Evolutionary conservation across 2,113 vertebrate genomes (phyloP).

Genomic region (Heterotilapia buettikoferi): DNA sequence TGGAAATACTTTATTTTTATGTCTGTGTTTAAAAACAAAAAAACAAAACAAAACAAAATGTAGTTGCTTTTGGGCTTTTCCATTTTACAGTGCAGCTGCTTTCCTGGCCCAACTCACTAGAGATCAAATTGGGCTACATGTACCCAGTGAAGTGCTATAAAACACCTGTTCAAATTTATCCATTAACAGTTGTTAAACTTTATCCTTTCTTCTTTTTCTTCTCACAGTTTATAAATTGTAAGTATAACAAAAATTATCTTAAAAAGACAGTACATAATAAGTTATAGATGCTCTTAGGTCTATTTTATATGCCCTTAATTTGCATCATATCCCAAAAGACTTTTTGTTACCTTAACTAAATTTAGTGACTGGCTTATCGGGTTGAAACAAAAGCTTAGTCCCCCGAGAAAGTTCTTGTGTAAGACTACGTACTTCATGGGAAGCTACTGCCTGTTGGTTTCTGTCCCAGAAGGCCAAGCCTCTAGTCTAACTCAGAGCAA

Average conservation of each 20-base stretch:
- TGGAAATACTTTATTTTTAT: no score
- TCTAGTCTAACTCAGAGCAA: background rate
- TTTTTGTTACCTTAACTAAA: background rate
- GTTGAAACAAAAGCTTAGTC: background rate
- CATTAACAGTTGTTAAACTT: background rate
- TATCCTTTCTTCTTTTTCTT: background rate
- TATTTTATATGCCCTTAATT: background rate
- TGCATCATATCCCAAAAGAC: background rate
- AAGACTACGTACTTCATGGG: background rate
- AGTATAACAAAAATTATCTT: background rate
- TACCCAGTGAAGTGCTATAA: background rate
- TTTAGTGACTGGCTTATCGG: background rate
- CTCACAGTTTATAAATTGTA: background rate
- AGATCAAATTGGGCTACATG: background rate
- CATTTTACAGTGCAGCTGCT: background rate
- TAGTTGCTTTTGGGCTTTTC: background rate
- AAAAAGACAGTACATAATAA: background rate
- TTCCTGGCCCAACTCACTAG: background rate
- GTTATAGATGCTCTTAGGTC: background rate
- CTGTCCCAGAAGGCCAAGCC: background rate
- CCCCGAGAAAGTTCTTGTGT: background rate
- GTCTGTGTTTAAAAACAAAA: no score
- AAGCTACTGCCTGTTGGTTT: background rate
- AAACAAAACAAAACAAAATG: background rate
- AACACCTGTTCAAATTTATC: background rate